Conservation (phyloP, 2,888 invertebrate genomes). For the Ametastegia equiseti region DNA sequence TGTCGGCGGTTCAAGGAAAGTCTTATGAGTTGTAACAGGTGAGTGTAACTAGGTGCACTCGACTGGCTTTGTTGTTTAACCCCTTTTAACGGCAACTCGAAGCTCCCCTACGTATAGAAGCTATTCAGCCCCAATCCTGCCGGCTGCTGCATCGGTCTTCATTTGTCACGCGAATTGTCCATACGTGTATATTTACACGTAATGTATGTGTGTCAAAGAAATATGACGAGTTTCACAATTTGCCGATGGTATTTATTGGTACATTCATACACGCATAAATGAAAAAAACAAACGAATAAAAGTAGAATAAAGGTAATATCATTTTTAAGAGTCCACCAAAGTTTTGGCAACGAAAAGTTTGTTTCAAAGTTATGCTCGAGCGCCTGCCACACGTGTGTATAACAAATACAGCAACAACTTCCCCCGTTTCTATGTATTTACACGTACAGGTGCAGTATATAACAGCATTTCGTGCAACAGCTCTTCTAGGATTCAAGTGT, state of each 20-base stretch:
- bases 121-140: background rate
- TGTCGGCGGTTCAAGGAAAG: slow-evolving; percentile 10
- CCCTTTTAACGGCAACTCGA: slow-evolving; percentile 19
- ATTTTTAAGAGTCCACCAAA: slow-evolving; percentile 8
- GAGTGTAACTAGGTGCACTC: slow-evolving; percentile 45
- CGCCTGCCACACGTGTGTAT: slow-evolving; percentile 13
- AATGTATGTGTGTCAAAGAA: background rate
- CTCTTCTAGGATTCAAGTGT: slow-evolving; percentile 9
- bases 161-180: slow-evolving; percentile 2
- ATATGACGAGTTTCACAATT: background rate
- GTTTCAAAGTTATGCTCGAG: slow-evolving; percentile 29
- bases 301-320: slow-evolving; percentile 3
- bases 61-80: slow-evolving; percentile 24
- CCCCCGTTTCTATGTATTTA: background rate
- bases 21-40: slow-evolving; percentile 64
- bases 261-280: background rate
- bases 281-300: slow-evolving; percentile 33
- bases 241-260: background rate
- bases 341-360: slow-evolving; percentile 34
- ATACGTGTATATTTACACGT: background rate
- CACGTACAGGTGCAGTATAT: background rate
- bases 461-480: background rate
- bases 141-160: background rate
- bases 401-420: slow-evolving; percentile 21
- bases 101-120: background rate